Evolutionary conservation across 2,797 vertebrate genomes (phyloP).

Genomic region (Microctenopoma lineatum): DNA sequence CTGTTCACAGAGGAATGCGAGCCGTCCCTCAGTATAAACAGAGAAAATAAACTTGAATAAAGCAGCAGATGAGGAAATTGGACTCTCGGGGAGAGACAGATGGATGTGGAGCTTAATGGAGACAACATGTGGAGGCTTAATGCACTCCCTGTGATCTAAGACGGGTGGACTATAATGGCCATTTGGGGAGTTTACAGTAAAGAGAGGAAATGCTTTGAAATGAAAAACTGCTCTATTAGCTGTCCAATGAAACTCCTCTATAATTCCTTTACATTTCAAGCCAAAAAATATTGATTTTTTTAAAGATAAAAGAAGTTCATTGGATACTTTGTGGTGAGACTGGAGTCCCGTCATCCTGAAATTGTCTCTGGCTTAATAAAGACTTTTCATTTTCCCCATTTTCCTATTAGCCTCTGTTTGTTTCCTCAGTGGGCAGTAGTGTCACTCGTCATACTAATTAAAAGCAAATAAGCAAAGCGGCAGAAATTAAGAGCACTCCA

Average conservation of each 20-base stretch:
- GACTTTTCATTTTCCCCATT: slow-evolving; percentile 2
- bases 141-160: slow-evolving; percentile 21
- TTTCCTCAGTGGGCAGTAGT: slow-evolving; percentile 12
- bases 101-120: slow-evolving; percentile 45
- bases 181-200: slow-evolving; percentile 21
- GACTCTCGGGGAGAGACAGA: slow-evolving; percentile 28
- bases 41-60: slow-evolving; percentile 32
- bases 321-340: slow-evolving; percentile 12
- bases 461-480: not conserved
- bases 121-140: slow-evolving; percentile 39
- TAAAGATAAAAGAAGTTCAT: slow-evolving; percentile 21
- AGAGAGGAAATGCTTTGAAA: slow-evolving; percentile 18
- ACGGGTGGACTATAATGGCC: slow-evolving; percentile 28
- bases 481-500: not conserved
- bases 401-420: slow-evolving; percentile 23
- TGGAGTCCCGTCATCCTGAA: slow-evolving; percentile 1
- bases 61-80: slow-evolving; percentile 55
- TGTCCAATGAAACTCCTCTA: slow-evolving; percentile 17
- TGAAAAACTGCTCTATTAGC: not conserved
- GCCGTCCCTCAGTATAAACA: slow-evolving; percentile 8
- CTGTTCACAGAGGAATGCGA: slow-evolving; percentile 3
- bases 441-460: not conserved
- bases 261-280: slow-evolving; percentile 34
- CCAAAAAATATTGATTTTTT: slow-evolving; percentile 8
- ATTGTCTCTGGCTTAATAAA: not conserved